These are phyloP conservation scores for Hypomesus transpacificus DNA, from an alignment of 2,113 vertebrate species.

Conservation along the genomic window DNA sequence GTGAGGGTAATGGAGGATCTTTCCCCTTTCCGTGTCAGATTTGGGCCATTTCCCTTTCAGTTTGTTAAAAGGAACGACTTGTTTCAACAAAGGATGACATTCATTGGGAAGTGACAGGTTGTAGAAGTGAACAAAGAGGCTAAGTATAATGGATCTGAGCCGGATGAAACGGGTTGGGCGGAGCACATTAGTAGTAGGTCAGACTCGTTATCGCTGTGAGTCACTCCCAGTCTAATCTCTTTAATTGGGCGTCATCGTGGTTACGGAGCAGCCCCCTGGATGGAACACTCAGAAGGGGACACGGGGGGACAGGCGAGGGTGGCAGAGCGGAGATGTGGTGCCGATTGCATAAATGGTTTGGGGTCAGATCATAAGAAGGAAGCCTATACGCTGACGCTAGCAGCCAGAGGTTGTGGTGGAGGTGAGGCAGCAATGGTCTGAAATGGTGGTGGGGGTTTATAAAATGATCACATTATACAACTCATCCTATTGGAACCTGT, in stretches of 20 bases:
- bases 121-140: constrained; percentile 44
- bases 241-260: constrained; percentile 64
- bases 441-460: too few species aligned
- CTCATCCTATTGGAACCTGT: too few species aligned
- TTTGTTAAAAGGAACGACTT: not conserved
- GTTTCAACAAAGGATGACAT: constrained; percentile 44
- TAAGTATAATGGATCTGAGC: constrained; percentile 62
- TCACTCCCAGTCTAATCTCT: constrained; percentile 65
- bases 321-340: too few species aligned
- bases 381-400: too few species aligned
- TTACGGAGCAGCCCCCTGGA: constrained; percentile 11
- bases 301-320: not conserved
- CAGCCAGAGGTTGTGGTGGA: too few species aligned
- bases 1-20: not conserved
- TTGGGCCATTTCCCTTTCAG: not conserved
- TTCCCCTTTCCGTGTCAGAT: constrained; percentile 16
- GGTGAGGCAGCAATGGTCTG: too few species aligned
- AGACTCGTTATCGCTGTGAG: constrained; percentile 61
- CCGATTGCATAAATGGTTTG: too few species aligned
- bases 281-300: not conserved
- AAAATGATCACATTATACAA: too few species aligned
- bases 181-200: constrained; percentile 66
- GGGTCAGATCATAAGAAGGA: too few species aligned
- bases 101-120: constrained; percentile 50
- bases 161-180: constrained; percentile 65